Conservation (phyloP, 2,797 vertebrate species). For the Tinamus major region DNA sequence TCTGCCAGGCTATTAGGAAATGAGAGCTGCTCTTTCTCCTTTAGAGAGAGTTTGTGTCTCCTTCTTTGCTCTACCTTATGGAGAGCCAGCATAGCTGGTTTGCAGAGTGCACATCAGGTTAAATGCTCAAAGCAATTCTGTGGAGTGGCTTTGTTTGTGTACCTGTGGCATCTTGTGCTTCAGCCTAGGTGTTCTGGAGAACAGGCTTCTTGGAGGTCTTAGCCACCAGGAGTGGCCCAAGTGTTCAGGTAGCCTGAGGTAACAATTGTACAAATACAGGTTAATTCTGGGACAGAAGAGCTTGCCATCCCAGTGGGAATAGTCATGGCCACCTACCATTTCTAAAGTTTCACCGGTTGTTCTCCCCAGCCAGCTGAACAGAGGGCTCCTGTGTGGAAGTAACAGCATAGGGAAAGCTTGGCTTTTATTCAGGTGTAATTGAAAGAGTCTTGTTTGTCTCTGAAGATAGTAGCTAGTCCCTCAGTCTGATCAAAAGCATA, state of each 20-base stretch:
- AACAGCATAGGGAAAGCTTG: background rate
- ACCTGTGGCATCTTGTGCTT: background rate
- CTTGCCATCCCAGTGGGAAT: background rate
- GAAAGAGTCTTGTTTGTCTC: background rate
- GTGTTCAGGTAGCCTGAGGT: background rate
- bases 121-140: background rate
- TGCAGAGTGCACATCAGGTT: background rate
- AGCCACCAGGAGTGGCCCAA: too few relatives aligned
- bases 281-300: background rate
- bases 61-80: background rate
- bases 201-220: background rate
- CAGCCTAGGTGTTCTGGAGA: background rate
- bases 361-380: background rate
- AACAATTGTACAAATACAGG: background rate
- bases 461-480: background rate
- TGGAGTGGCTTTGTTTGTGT: background rate
- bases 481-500: background rate
- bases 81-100: background rate
- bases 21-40: background rate
- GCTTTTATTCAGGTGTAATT: background rate
- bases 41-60: background rate
- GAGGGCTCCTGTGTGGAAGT: background rate
- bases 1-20: background rate
- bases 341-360: rapidly evolving
- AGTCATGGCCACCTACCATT: background rate